Evolutionary conservation across 1,140 invertebrate species (phyloP), one percentile per base, ranked within the genome.

Genomic region (Hypothenemus hampei): DNA sequence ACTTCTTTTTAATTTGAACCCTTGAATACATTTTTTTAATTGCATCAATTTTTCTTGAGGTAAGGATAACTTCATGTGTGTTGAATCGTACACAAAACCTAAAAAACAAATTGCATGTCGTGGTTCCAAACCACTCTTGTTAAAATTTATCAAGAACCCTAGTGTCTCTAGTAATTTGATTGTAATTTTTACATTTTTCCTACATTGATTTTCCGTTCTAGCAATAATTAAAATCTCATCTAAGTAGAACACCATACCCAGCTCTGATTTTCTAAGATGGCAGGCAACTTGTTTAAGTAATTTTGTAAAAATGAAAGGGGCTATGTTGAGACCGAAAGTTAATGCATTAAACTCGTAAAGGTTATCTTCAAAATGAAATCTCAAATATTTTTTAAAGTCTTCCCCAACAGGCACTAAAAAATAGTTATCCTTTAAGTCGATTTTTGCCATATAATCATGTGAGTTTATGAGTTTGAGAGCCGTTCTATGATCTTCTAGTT

Each of bases 401-500:
- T 55, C 40, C 6, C 59, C 31, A 4, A 67, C 52, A 4, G 62
- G 50, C 23, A 65, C 56, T 29, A 61, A 33, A 21, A 59, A 53
- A 57, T 41, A 59, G 6, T 51, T 52, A 36, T 55, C 51, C 26
- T 55, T 47, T 11, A 55, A 44, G 26, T 59, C 64, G 3, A 67
- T 39, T 3, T 44, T 48, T 4, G 65, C 48, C 56, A 62, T 63
- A 22, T 44, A 55, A 31, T 15, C 47, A 50, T 31, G 26, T 18
- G 44, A 58, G 7, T 41, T 20, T 46, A 67, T 60, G 7, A 66
- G 22, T 5, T 50, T 56, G 7, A 47, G 46, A 15, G 49, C 60
- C 24, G 55, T 60, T 33, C 58, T 52, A 50, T 53, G 60, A 40
- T 67, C 59, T 31, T 64, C 55, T 6, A 67, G 35, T 48, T 67